phyloP scores from a whole-genome alignment of 2,888 invertebrate genomes.

The Micropterix aruncella region DNA sequence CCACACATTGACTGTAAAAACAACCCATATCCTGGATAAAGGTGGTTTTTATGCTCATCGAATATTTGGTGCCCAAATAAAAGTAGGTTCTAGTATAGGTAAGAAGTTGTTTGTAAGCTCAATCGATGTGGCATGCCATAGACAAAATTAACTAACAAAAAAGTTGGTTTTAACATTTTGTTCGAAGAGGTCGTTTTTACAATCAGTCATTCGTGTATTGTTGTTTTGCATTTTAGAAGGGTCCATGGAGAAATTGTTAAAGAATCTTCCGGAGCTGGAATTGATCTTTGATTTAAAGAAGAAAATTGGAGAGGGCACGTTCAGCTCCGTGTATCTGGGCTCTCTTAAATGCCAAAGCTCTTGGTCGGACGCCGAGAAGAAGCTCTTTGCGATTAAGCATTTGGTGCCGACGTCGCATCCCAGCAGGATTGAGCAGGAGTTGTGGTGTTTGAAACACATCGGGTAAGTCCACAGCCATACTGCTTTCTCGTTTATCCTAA shows the following conservation, averaged over 20 bases:
- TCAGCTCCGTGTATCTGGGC: conserved; percentile 75
- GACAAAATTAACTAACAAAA: too few species aligned
- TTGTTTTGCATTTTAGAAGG: conserved; percentile 20
- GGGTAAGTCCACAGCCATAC: conserved; percentile 54
- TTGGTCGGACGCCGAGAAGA: conserved; percentile 27
- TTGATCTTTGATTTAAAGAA: conserved; percentile 50
- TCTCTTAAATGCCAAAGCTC: conserved; percentile 38
- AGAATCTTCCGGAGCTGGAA: conserved; percentile 43
- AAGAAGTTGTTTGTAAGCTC: too few species aligned
- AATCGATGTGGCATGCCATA: too few species aligned
- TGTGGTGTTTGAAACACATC: conserved; percentile 63
- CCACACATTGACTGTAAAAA: too few species aligned
- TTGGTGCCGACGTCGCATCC: conserved; percentile 80
- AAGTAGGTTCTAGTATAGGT: too few species aligned
- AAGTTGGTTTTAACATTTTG: too few species aligned
- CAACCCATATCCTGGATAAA: too few species aligned
- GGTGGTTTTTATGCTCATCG: too few species aligned
- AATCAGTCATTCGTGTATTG: too few species aligned
- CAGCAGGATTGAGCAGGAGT: conserved; percentile 63
- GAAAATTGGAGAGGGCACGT: conserved; percentile 74
- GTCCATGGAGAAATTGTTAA: conserved; percentile 29
- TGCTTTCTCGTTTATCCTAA: conserved; percentile 5
- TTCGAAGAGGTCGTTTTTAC: too few species aligned
- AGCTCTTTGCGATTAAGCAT: conserved; percentile 73
- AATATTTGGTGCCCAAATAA: too few species aligned